Evolutionary conservation across 2,797 vertebrate genomes (phyloP), one percentile per base, ranked within the genome.

Genomic region (Decapterus maruadsi): DNA sequence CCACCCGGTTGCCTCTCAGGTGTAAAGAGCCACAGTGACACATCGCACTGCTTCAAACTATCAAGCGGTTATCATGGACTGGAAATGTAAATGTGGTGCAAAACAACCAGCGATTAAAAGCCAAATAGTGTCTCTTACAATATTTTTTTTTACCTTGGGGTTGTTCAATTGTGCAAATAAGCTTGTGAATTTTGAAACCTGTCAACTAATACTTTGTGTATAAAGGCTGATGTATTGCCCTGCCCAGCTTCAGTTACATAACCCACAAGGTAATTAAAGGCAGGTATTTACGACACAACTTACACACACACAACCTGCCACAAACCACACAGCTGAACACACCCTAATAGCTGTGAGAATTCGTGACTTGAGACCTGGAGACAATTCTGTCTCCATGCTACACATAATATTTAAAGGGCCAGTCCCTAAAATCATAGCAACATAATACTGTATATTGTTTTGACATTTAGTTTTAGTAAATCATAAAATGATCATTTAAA

Each of bases 301-400:
- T 16, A 54, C 26, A 54, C 22, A 54, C 1, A 54, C 29, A 68
- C 50, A 68, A 53, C 29, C 34, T 69, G 36, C 40, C 38, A 54
- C 26, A n/a, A 73, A 59, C 4, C 60, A 63, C 64, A 80, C 36
- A 74, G 26, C 7, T 58, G 54, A 60, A 61, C 67, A 87, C 64
- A 71, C 50, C 42, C 62, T 64, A 26, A 58, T 45, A 55, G 69
- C 46, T 70, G n/a, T 34, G 12, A 59, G 74, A 68, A 63, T 22
- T 5, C 38, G 12, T 43, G 64, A 38, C 51, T 55, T 63, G 48
- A 64, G 54, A 54, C 53, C 51, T 66, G 43, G 46, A 81, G 50
- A 76, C 57, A 53, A 42, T 14, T 72, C 43, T 45, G 6, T 17
- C 22, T 12, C 6, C 45, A 19, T 50, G 26, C 6, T 19, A 45